These are phyloP conservation scores for Pteruthius melanotis DNA, from an alignment of 2,113 vertebrate genomes.

Conservation along the genomic window DNA sequence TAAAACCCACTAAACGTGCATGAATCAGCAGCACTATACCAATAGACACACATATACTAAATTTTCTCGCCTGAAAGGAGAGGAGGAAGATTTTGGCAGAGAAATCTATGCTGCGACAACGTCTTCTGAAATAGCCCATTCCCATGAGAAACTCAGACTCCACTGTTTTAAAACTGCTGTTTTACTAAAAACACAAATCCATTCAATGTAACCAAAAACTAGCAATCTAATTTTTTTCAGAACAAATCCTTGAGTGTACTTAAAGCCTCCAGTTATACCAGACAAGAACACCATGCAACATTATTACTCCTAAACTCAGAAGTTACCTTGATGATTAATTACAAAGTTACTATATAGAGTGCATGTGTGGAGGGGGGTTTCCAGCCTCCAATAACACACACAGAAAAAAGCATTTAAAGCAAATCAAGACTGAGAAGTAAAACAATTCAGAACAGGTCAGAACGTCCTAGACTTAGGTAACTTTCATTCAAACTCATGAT, in stretches of 20 bases:
- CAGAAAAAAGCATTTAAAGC: neutral
- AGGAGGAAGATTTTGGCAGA: neutral
- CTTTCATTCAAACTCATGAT: neutral
- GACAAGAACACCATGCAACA: neutral
- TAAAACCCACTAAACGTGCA: neutral
- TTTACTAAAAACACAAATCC: neutral
- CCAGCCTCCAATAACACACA: neutral
- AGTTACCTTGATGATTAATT: neutral
- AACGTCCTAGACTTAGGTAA: accelerated
- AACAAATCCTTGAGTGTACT: neutral
- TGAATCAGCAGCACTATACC: neutral
- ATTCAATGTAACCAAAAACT: neutral
- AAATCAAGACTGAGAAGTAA: neutral
- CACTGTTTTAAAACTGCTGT: neutral
- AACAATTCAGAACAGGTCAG: neutral
- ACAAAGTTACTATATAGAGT: neutral
- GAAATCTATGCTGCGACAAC: neutral
- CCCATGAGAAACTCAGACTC: neutral
- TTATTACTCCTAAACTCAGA: neutral
- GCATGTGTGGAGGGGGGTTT: too few relatives aligned
- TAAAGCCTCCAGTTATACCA: neutral
- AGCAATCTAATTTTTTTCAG: neutral
- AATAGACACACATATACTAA: neutral
- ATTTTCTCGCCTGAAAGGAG: neutral
- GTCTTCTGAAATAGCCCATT: neutral